phyloP scores from a whole-genome alignment of 2,113 vertebrate genomes.

The Perccottus glenii region DNA sequence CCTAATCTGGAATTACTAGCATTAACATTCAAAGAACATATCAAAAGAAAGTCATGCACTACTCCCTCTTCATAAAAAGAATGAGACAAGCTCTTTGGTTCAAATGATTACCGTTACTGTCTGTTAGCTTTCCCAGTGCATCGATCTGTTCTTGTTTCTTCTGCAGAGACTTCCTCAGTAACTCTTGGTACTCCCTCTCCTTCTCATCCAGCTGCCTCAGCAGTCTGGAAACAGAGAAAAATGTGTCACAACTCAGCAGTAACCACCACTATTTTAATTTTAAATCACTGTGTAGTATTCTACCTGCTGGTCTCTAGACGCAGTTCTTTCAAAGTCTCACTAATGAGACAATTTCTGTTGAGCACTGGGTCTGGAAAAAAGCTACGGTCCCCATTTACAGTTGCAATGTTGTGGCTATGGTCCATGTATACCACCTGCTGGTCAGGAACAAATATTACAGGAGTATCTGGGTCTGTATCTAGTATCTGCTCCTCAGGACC shows the following conservation, averaged over 20 bases:
- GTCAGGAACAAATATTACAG: conserved; percentile 10
- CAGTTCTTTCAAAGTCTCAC: conserved; percentile 76
- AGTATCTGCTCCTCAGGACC: conserved; percentile 41
- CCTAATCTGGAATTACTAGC: no score
- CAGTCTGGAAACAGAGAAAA: conserved; percentile 74
- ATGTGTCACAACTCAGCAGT: conserved; percentile 25
- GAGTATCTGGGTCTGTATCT: conserved; percentile 28
- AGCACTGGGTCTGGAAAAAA: conserved; percentile 7
- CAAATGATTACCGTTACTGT: conserved; percentile 48
- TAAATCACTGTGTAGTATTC: not conserved
- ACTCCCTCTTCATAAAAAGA: not conserved
- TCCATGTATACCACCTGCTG: conserved; percentile 10
- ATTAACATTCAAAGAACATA: no score
- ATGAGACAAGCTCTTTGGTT: not conserved
- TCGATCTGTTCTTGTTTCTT: conserved; percentile 65
- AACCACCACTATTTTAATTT: conserved; percentile 12
- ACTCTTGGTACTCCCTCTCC: conserved; percentile 83
- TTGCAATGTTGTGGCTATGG: not conserved
- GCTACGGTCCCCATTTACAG: conserved; percentile 6
- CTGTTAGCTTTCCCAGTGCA: conserved; percentile 14
- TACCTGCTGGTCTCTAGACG: conserved; percentile 82
- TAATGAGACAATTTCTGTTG: conserved; percentile 49
- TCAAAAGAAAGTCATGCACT: no score
- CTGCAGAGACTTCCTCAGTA: conserved; percentile 72
- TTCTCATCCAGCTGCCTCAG: conserved; percentile 82